Percentiles rank a stretch among this genome's conserved stretches.
These are phyloP conservation scores for Neogobius melanostomus DNA, from an alignment of 2,113 vertebrate species.

Conservation along the genomic window DNA sequence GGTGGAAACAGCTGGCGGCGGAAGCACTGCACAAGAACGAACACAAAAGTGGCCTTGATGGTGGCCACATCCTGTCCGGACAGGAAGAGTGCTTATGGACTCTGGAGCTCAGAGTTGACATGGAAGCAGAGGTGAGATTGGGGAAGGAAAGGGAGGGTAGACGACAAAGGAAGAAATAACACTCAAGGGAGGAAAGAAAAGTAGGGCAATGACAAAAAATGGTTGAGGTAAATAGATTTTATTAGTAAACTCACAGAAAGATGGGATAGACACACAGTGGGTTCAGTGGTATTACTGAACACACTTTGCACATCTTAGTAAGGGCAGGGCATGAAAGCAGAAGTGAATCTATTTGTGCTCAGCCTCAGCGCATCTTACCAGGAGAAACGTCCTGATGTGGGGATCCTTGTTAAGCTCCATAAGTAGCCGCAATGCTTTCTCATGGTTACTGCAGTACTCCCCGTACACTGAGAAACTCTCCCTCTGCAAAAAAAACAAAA, in stretches of 20 bases:
- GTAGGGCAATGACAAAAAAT: conserved; percentile 30
- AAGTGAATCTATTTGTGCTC: neutral
- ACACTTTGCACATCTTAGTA: neutral
- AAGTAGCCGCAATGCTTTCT: conserved; percentile 93
- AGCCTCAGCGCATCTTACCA: conserved; percentile 81
- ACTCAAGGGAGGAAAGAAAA: conserved; percentile 36
- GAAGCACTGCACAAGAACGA: conserved; percentile 48
- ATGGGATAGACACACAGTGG: neutral
- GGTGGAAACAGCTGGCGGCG: conserved; percentile 70
- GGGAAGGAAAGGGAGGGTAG: conserved; percentile 24
- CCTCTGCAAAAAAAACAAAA: conserved; percentile 81
- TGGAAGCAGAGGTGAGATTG: conserved; percentile 53
- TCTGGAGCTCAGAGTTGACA: conserved; percentile 43
- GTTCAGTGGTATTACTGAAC: too few species aligned
- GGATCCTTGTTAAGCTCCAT: conserved; percentile 98
- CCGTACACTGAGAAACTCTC: conserved; percentile 93
- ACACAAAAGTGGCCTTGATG: conserved; percentile 52
- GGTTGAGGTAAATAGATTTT: conserved; percentile 8
- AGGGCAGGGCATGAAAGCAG: neutral
- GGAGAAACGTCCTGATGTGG: conserved; percentile 88
- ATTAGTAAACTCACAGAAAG: neutral
- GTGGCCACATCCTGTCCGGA: conserved; percentile 51
- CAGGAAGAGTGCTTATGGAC: conserved; percentile 50
- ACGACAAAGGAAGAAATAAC: conserved; percentile 29
- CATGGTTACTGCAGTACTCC: conserved; percentile 98